Conservation (phyloP, 2,113 vertebrate species). For the Callaeas wilsoni region DNA sequence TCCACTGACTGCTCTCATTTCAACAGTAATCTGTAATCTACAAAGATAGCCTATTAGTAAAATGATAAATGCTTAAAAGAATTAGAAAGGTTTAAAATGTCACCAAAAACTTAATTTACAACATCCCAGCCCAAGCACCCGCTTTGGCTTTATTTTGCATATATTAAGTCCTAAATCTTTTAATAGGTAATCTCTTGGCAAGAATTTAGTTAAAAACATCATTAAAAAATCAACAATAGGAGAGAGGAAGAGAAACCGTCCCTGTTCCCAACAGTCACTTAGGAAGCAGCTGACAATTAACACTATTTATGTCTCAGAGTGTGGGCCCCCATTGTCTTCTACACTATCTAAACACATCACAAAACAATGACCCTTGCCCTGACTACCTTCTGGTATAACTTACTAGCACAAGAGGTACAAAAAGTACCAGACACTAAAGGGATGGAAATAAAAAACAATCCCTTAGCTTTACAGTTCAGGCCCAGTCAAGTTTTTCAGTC, state of each 20-base stretch:
- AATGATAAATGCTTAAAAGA: not conserved
- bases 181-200: not conserved
- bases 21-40: not conserved
- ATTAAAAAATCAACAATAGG: not conserved
- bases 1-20: not conserved
- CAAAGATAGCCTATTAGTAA: not conserved
- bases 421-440: not conserved
- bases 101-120: not conserved
- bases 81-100: not conserved
- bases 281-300: constrained; percentile 15
- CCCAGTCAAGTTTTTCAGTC: not conserved
- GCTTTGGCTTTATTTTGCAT: not conserved
- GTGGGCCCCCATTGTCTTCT: not conserved
- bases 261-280: not conserved
- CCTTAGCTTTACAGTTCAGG: not conserved
- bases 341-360: not conserved
- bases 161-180: not conserved
- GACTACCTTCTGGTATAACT: not conserved
- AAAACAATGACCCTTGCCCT: not conserved
- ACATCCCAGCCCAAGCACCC: not conserved
- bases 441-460: not conserved
- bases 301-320: not conserved
- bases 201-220: not conserved
- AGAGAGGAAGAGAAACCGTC: not conserved
- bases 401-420: not conserved